Conservation (phyloP, 2,888 invertebrate species). For the Abscondita cerata region DNA sequence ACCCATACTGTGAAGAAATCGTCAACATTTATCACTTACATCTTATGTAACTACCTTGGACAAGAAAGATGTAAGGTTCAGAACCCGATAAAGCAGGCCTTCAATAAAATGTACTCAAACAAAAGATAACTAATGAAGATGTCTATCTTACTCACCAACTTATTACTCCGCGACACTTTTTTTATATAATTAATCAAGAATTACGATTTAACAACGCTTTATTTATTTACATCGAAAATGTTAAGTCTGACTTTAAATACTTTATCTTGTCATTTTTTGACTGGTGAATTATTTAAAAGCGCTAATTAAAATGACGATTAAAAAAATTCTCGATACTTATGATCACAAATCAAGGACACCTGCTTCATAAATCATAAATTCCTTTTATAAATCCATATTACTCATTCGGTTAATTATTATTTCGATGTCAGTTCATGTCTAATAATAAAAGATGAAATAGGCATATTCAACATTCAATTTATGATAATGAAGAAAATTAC, state of each 20-base stretch:
- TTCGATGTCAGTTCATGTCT: slow-evolving; percentile 5
- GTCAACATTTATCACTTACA: too few relatives aligned
- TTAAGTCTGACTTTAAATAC: slow-evolving; percentile 11
- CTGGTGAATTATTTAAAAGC: slow-evolving; percentile 47
- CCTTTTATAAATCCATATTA: slow-evolving; percentile 22
- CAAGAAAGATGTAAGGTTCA: too few relatives aligned
- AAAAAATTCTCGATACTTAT: slow-evolving; percentile 51
- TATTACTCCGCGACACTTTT: slow-evolving; percentile 3
- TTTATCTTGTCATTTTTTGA: slow-evolving; percentile 21
- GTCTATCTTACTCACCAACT: background rate
- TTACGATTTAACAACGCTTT: slow-evolving; percentile 4
- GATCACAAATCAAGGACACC: slow-evolving; percentile 57
- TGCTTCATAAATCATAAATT: slow-evolving; percentile 53
- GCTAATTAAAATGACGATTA: slow-evolving; percentile 56
- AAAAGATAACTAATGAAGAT: slow-evolving; percentile 2
- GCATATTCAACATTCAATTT: slow-evolving; percentile 4
- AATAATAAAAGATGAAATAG: slow-evolving; percentile 4
- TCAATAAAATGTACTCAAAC: background rate
- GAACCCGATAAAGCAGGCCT: too few relatives aligned
- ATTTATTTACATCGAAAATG: background rate
- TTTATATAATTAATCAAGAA: slow-evolving; percentile 13
- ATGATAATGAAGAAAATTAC: slow-evolving; percentile 6
- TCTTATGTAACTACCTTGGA: too few relatives aligned
- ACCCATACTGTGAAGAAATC: too few relatives aligned
- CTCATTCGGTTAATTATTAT: slow-evolving; percentile 20